These are phyloP conservation scores for Ivindomyrus marchei DNA, from an alignment of 2,113 vertebrate genomes.

Conservation along the genomic window DNA sequence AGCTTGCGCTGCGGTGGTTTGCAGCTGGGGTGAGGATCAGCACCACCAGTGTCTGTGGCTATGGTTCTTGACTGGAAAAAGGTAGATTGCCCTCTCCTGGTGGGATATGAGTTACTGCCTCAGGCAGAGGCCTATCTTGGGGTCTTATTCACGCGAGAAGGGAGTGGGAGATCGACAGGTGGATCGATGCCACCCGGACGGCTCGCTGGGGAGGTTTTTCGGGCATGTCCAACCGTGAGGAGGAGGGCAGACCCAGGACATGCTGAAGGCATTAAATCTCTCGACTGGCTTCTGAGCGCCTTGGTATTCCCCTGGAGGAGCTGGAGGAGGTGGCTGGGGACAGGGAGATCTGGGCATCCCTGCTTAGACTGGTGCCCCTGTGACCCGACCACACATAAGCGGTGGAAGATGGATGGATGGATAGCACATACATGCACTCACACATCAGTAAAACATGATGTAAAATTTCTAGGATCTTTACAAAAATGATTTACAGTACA, in stretches of 20 bases:
- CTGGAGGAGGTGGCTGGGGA: neutral
- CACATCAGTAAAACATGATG: neutral
- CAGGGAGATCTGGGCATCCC: neutral
- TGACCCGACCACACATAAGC: neutral
- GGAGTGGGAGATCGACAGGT: neutral
- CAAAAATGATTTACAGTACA: neutral
- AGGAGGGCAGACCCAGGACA: neutral
- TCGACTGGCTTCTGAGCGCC: neutral
- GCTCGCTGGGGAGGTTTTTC: neutral
- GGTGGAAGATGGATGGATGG: neutral
- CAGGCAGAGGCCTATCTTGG: neutral
- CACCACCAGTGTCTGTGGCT: neutral
- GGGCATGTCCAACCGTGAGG: neutral
- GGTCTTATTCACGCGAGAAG: neutral
- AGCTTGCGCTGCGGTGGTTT: neutral
- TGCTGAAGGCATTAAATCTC: neutral
- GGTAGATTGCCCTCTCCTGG: neutral
- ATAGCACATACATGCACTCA: neutral
- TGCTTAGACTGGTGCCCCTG: neutral
- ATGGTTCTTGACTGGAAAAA: neutral
- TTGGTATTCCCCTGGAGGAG: neutral
- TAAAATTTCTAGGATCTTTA: neutral
- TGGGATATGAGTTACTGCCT: neutral
- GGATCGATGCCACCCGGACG: neutral
- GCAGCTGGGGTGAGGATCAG: neutral